Base-by-base conservation (phyloP, 2,113 vertebrate genomes). In the Dendropsophus ebraccatus region DNA sequence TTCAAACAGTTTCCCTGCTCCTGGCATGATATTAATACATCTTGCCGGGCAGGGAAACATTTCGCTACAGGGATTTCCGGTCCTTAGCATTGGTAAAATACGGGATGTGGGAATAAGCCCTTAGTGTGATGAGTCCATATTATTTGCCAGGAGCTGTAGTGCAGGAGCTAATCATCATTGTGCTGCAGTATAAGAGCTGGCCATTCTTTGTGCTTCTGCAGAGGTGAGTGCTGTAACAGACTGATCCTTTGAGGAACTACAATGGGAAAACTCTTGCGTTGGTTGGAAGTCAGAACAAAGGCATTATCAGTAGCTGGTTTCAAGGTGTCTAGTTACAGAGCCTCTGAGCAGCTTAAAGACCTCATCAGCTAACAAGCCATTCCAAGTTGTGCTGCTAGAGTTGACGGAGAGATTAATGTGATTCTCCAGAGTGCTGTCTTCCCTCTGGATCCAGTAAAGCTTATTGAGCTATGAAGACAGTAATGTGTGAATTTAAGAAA, bases 321-420 rank as follows among this genome's bases (percentile, higher is more conserved):
- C 72, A 65, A 77, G 72, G 72, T 76, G 70, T 84, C 70, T 62
- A 32, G 72, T 49, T 84, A 76, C 56, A 30, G 54, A 76, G 56
- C 56, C 56, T 76, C 41, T 49, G 56, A 47, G 72, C 54, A 76
- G 72, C 72, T 76, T 84, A 21, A 30, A 84, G 83, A 76, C 83
- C 56, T 76, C 83, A 84, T 84, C 72, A 50, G 73, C 82, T 84
- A 84, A 84, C 82, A 75, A 84, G 70, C 70, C 37, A 28, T 60
- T 75, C 83, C 16, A 49, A 62, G 72, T 58, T 83, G 35, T 30
- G 70, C 32, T 84, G 83, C 54, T 56, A 37, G 37, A 56, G 32
- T 45, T 76, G 37, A 65, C 21, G 35, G 69, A 28, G 30, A 54
- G 62, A 56, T 83, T 54, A 74, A 84, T 74, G 72, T 19, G 35